Evolutionary conservation across 1,140 invertebrate species (phyloP).

Genomic region (Saccostrea glomerata): DNA sequence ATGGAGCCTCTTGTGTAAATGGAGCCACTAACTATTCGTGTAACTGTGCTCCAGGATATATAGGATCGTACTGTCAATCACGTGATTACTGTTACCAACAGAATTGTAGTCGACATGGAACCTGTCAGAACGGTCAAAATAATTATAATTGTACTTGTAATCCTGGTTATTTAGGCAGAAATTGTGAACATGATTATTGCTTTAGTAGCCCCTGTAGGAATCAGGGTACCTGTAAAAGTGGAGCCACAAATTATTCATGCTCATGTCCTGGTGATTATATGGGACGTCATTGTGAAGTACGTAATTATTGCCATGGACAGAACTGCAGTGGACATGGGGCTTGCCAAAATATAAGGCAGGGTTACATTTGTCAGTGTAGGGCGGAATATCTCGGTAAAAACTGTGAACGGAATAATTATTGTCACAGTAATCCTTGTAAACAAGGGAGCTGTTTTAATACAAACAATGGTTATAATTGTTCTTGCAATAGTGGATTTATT

Average conservation of each 20-base stretch:
- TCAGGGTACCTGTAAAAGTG: not conserved
- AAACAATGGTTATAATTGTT: not conserved
- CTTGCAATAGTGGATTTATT: not conserved
- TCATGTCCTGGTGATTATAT: not conserved
- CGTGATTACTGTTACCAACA: not conserved
- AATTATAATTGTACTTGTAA: not conserved
- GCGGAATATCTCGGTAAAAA: not conserved
- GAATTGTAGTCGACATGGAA: not conserved
- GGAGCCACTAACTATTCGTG: not conserved
- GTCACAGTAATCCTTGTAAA: not conserved
- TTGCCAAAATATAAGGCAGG: not conserved
- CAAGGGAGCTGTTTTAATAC: not conserved
- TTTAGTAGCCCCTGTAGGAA: not conserved
- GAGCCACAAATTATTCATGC: not conserved
- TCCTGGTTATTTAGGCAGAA: not conserved
- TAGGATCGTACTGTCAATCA: not conserved
- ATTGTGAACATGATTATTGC: not conserved
- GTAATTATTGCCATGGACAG: not conserved
- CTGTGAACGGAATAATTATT: not conserved
- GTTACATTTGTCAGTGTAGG: not conserved
- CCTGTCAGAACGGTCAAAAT: not conserved
- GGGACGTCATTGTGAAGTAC: not conserved
- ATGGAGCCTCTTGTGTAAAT: not conserved
- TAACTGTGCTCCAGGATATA: not conserved
- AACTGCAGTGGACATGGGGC: not conserved